Percentiles rank a stretch among this genome's conserved stretches.
These are phyloP conservation scores for Nymphalis c-album DNA, from an alignment of 2,888 invertebrate species.

Conservation along the genomic window DNA sequence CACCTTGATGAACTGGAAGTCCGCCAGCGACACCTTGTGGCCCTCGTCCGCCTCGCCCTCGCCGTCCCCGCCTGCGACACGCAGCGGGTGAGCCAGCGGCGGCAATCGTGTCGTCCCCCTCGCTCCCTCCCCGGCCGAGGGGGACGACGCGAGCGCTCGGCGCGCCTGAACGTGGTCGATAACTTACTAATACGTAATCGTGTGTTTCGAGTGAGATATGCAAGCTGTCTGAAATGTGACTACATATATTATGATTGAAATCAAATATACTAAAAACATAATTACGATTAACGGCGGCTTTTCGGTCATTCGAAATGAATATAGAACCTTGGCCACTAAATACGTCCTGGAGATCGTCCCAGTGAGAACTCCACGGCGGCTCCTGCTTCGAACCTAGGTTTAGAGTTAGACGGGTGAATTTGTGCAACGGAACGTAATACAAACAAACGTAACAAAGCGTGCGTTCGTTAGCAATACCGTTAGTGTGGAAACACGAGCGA, in stretches of 20 bases:
- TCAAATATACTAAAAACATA: no score
- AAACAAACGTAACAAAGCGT: slow-evolving; percentile 1
- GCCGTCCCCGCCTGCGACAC: slow-evolving; percentile 42
- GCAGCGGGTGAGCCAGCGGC: background rate
- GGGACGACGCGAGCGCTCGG: background rate
- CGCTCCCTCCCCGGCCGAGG: background rate
- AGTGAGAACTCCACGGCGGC: slow-evolving; percentile 52
- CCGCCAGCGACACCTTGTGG: slow-evolving; percentile 87
- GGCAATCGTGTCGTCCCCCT: background rate
- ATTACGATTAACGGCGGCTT: background rate
- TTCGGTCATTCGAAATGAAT: background rate
- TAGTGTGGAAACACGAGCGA: no score
- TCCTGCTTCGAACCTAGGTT: slow-evolving; percentile 35
- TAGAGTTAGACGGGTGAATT: slow-evolving; percentile 9
- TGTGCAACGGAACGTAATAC: slow-evolving; percentile 16
- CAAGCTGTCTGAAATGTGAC: background rate
- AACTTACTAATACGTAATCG: background rate
- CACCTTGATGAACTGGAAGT: slow-evolving; percentile 99
- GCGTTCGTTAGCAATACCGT: slow-evolving; percentile 22
- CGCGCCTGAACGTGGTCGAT: background rate
- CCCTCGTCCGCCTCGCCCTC: slow-evolving; percentile 45
- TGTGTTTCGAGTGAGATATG: background rate
- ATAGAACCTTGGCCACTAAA: slow-evolving; percentile 55
- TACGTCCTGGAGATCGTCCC: slow-evolving; percentile 66
- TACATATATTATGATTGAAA: background rate